These are phyloP conservation scores for Tragelaphus buxtoni DNA, from an alignment of 2,113 vertebrate species.

Conservation along the genomic window DNA sequence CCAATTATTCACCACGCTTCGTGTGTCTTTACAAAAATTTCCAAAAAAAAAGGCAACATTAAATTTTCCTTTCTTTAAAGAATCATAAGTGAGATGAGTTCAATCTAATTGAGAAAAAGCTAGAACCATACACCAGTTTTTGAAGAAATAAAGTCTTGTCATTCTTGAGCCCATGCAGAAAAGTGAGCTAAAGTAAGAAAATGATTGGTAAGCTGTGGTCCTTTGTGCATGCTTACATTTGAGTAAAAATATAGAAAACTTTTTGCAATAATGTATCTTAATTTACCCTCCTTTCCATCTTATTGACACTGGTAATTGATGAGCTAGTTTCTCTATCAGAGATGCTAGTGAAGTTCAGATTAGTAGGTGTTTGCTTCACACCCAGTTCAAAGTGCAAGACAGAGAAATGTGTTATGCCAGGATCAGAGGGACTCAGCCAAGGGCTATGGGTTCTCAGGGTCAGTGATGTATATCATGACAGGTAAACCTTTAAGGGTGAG, in stretches of 20 bases:
- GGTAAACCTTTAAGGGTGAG: conserved; percentile 4
- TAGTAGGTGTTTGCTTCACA: background rate
- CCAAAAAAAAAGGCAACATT: background rate
- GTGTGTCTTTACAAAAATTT: background rate
- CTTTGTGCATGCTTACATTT: background rate
- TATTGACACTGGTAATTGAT: background rate
- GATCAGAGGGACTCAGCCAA: background rate
- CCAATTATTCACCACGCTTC: background rate
- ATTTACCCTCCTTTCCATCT: background rate
- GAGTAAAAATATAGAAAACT: background rate
- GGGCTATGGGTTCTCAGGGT: background rate
- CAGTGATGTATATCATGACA: background rate
- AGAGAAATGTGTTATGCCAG: background rate
- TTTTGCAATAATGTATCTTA: background rate
- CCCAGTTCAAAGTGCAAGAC: background rate
- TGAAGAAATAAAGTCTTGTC: background rate
- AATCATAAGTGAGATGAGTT: background rate
- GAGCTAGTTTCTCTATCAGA: background rate
- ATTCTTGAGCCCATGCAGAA: background rate
- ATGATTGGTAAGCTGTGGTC: background rate
- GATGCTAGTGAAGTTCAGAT: background rate
- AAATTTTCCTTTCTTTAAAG: background rate
- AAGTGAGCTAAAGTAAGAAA: background rate
- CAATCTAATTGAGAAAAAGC: background rate
- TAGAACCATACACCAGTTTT: background rate